phyloP scores from a whole-genome alignment of 2,113 vertebrate species.

The Axis porcinus region DNA sequence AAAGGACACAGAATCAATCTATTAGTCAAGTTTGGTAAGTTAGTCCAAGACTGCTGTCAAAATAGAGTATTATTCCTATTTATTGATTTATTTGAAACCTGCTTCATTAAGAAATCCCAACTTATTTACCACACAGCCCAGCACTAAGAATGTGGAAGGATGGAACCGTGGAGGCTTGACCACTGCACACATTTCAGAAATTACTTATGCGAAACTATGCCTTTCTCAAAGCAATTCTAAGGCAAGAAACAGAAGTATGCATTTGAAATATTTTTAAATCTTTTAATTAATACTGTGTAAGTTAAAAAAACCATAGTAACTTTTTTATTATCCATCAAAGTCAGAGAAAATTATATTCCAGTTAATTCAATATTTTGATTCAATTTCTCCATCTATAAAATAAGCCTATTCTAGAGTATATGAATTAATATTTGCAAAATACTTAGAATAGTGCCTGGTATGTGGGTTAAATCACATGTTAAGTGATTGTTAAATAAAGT shows the following conservation, averaged over 20 bases:
- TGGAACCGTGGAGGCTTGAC: background rate
- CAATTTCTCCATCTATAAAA: background rate
- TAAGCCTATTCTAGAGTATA: background rate
- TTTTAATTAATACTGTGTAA: background rate
- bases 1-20: background rate
- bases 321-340: background rate
- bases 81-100: background rate
- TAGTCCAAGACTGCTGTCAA: background rate
- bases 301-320: background rate
- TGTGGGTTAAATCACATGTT: background rate
- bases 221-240: background rate
- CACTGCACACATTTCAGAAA: background rate
- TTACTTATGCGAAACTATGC: background rate
- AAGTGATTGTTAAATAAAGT: background rate
- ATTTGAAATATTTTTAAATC: background rate
- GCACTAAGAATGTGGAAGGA: background rate
- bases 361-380: constrained; percentile 11
- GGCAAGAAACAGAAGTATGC: background rate
- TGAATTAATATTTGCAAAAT: constrained; percentile 6
- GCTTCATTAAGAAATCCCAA: background rate
- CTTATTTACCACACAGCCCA: background rate
- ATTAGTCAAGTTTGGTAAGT: background rate
- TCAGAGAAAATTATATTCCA: background rate
- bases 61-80: background rate
- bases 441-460: background rate